phyloP scores from a whole-genome alignment of 2,888 invertebrate genomes.

The Fragum fragum region DNA sequence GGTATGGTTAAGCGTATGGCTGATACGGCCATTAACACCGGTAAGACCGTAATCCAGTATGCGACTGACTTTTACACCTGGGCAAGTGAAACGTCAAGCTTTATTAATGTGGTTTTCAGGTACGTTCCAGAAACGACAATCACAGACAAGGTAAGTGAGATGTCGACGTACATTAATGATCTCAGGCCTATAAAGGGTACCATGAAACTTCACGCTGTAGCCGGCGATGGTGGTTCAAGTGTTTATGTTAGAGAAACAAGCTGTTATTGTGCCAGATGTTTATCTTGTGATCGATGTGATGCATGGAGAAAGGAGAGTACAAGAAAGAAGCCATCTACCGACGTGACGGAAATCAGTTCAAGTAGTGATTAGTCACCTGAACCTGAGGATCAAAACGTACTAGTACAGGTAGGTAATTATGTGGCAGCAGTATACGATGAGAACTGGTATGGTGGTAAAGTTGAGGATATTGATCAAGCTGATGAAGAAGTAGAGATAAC shows the following conservation, averaged over 20 bases:
- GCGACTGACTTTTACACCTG: neutral
- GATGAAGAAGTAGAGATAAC: slow-evolving; percentile 29
- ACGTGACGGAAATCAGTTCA: neutral
- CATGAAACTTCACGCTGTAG: neutral
- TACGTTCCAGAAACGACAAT: neutral
- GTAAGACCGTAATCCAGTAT: slow-evolving; percentile 1
- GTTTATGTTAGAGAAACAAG: neutral
- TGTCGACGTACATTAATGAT: neutral
- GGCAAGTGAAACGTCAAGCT: neutral
- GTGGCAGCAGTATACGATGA: slow-evolving; percentile 36
- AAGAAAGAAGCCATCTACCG: neutral
- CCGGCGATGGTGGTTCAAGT: neutral
- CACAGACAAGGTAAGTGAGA: neutral
- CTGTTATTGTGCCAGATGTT: slow-evolving; percentile 1
- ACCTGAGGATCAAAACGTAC: neutral
- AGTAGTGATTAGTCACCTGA: neutral
- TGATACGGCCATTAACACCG: neutral
- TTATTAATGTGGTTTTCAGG: neutral
- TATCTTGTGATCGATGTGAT: neutral
- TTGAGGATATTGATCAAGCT: slow-evolving; percentile 20
- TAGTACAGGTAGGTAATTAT: slow-evolving; percentile 8
- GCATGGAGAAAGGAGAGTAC: slow-evolving; percentile 4
- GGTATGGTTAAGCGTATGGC: slow-evolving; percentile 2
- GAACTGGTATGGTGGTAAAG: slow-evolving; percentile 31
- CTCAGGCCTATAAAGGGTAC: slow-evolving; percentile 5